Base-by-base conservation (phyloP, 2,888 invertebrate genomes). In the Ophion slaviceki region DNA sequence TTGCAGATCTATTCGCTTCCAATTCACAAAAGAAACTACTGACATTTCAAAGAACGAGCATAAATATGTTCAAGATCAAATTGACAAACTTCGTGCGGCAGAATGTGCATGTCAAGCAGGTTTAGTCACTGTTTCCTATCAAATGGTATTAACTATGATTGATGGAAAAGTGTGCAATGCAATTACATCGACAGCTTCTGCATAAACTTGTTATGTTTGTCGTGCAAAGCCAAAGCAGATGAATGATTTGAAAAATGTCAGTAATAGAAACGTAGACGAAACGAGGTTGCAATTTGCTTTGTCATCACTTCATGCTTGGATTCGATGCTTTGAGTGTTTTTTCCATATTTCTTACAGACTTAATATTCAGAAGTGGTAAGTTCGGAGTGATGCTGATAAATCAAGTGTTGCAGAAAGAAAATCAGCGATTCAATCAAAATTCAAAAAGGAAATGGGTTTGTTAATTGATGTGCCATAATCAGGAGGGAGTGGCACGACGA, bases 261-360 rank as follows among this genome's bases (percentile, higher is more conserved):
- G 5, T 47, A 57, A 72, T 68, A 77, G 45, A 47, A 17, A 61
- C 71, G 32, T 83, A 59, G 28, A 77, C 40, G n/a, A 57, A 77
- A 66, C 57, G 47, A 61, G 84, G 45, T 79, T 87, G 32, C 6
- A 62, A 14, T 86, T 86, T 71, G 86, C 85, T 17, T 32, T 88
- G 17, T 88, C 86, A 53, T 47, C 66, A 17, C 66, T 88, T 14
- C 87, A 87, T 76, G 71, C 67, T 11, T 88, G 85, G 88, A 88
- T 88, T n/a, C 66, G 84, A 14, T 84, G 82, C 5, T 88, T 86
- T 45, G 88, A 89, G 72, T 87, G 87, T 61, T 72, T 80, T 20
- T 66, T 36, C 5, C 36, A 36, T 36, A 36, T 36, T 4, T 36
- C 5, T 5, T 36, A 36, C 36, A 36, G 36, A 7, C 36, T 36